A percentile compares a stretch with the other conserved stretches of the same genome.
phyloP scores from a whole-genome alignment of 2,888 invertebrate genomes.

The Meteorus colon region DNA sequence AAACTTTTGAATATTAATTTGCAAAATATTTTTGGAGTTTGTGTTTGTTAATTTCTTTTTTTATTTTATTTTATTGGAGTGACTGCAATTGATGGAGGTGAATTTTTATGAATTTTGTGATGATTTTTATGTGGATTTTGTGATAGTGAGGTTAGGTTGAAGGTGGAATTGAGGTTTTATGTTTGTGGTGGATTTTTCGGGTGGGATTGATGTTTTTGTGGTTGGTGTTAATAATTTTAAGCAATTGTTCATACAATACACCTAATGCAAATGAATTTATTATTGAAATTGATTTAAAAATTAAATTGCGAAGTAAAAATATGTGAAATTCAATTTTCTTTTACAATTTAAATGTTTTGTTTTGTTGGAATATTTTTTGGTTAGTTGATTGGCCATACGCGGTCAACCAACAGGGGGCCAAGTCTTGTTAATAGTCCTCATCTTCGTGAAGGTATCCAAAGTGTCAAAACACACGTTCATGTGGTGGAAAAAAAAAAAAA shows the following conservation, averaged over 20 bases:
- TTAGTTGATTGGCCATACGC: slow-evolving; percentile 62
- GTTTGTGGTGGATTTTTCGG: no score
- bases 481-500: not conserved
- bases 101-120: no score
- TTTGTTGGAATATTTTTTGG: slow-evolving; percentile 7
- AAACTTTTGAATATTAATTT: slow-evolving; percentile 13
- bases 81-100: not conserved
- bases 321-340: not conserved
- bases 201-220: no score
- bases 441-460: slow-evolving; percentile 47
- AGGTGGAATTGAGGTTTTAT: no score
- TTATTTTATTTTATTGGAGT: not conserved
- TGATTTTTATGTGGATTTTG: no score
- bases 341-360: not conserved
- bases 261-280: no score
- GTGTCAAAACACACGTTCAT: not conserved
- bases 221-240: no score
- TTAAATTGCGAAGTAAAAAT: no score
- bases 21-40: not conserved
- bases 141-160: no score
- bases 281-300: not conserved
- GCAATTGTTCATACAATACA: no score
- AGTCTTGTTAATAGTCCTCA: slow-evolving; percentile 64
- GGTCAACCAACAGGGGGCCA: slow-evolving; percentile 59
- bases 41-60: not conserved